Evolutionary conservation across 1,140 invertebrate species (phyloP).

Genomic region (Drosophila trapezifrons): DNA sequence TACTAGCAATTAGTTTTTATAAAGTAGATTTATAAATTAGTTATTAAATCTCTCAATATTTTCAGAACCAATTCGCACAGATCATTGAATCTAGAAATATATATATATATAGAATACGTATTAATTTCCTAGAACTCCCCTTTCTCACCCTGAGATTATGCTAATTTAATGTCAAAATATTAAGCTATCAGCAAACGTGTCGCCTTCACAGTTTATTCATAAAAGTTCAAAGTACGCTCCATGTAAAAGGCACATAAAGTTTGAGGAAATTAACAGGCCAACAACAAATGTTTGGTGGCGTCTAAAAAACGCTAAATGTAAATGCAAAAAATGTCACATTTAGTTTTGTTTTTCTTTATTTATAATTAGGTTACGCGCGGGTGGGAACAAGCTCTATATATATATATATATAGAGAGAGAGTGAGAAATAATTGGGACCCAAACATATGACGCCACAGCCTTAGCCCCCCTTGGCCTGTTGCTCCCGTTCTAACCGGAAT

Average conservation of each 20-base stretch:
- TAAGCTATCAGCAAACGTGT: slow-evolving; percentile 33
- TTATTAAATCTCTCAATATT: too few species aligned
- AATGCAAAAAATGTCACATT: slow-evolving; percentile 59
- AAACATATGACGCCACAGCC: slow-evolving; percentile 33
- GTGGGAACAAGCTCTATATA: slow-evolving; percentile 45
- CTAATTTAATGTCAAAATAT: slow-evolving; percentile 28
- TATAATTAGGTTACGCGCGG: slow-evolving; percentile 77
- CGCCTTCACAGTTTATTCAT: slow-evolving; percentile 2
- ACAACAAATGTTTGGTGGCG: slow-evolving; percentile 49
- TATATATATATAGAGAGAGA: background rate
- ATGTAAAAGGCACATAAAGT: slow-evolving; percentile 12
- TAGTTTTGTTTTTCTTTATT: slow-evolving; percentile 34
- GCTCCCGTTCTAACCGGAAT: slow-evolving; percentile 14
- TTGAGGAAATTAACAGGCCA: slow-evolving; percentile 24
- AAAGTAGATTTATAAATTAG: too few species aligned
- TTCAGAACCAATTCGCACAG: background rate
- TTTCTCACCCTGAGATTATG: background rate
- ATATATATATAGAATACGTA: too few species aligned
- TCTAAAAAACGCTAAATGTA: slow-evolving; percentile 29
- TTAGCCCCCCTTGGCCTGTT: too few species aligned
- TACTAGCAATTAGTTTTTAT: too few species aligned
- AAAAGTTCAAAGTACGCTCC: slow-evolving; percentile 21
- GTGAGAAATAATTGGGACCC: slow-evolving; percentile 20
- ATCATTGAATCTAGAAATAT: background rate
- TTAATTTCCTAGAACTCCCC: background rate